phyloP scores from a whole-genome alignment of 2,797 vertebrate genomes.

The Oryzias dopingdopingensis region DNA sequence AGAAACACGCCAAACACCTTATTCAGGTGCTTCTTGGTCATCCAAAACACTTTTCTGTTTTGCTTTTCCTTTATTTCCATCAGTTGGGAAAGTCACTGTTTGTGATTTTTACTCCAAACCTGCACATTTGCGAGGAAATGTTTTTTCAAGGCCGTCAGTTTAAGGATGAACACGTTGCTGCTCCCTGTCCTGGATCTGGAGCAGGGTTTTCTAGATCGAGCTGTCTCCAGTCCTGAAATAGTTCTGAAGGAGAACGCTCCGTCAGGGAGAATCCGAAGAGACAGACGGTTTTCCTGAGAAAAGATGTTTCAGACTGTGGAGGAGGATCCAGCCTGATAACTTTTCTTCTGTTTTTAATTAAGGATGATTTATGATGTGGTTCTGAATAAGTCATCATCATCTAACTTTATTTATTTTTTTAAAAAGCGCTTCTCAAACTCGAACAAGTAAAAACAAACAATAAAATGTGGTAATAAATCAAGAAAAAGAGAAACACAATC shows the following conservation, averaged over 20 bases:
- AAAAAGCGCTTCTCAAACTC: too few relatives aligned
- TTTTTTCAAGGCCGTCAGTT: conserved; percentile 6
- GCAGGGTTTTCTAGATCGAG: conserved; percentile 13
- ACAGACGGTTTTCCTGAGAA: conserved; percentile 1
- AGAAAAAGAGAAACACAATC: too few relatives aligned
- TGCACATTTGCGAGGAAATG: not conserved
- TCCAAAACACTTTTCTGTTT: conserved; percentile 13
- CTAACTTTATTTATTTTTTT: too few relatives aligned
- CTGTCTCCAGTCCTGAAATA: conserved; percentile 14
- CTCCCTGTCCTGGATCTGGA: conserved; percentile 10
- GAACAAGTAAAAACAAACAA: too few relatives aligned
- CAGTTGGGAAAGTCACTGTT: not conserved
- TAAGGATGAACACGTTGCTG: conserved; percentile 9
- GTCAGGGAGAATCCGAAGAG: not conserved
- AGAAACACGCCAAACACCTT: not conserved
- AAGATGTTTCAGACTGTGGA: not conserved
- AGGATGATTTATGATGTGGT: not conserved
- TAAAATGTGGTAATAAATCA: too few relatives aligned
- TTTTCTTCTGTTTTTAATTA: not conserved
- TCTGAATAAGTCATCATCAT: not conserved
- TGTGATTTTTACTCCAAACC: not conserved
- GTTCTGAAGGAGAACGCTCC: conserved; percentile 7
- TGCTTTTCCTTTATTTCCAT: conserved; percentile 39
- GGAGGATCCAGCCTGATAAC: too few relatives aligned
- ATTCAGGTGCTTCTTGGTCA: conserved; percentile 4